These are phyloP conservation scores for Esox masquinongy DNA, from an alignment of 2,797 vertebrate species.

Conservation along the genomic window DNA sequence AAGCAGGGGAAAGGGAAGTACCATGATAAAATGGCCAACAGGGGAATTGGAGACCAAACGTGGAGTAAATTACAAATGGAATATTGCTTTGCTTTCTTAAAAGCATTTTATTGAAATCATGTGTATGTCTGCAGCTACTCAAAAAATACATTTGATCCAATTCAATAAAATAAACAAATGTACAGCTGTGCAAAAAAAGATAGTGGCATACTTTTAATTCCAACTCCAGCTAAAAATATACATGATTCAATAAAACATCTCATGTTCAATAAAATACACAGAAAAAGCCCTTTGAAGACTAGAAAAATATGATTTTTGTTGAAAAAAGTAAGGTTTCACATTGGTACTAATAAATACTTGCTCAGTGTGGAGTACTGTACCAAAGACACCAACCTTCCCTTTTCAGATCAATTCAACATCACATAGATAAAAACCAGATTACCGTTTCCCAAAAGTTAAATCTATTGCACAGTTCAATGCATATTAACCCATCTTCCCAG, in stretches of 20 bases:
- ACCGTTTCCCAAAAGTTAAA: background rate
- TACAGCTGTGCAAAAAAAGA: background rate
- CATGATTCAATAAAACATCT: constrained; percentile 14
- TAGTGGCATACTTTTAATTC: constrained; percentile 1
- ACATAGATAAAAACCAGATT: background rate
- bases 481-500: background rate
- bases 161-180: background rate
- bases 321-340: constrained; percentile 13
- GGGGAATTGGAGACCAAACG: background rate
- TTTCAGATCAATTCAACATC: background rate
- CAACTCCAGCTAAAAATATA: background rate
- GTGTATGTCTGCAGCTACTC: background rate
- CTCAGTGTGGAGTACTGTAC: background rate
- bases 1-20: background rate
- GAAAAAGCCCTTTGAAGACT: background rate
- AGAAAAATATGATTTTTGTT: background rate
- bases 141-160: background rate
- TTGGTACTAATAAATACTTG: constrained; percentile 25
- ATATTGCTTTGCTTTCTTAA: background rate
- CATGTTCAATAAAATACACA: background rate
- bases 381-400: background rate
- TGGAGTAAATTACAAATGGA: background rate
- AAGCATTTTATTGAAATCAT: background rate
- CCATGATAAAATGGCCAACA: background rate
- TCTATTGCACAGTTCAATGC: background rate